Evolutionary conservation across 2,888 invertebrate genomes (phyloP).

Genomic region (Limenitis arthemis): DNA sequence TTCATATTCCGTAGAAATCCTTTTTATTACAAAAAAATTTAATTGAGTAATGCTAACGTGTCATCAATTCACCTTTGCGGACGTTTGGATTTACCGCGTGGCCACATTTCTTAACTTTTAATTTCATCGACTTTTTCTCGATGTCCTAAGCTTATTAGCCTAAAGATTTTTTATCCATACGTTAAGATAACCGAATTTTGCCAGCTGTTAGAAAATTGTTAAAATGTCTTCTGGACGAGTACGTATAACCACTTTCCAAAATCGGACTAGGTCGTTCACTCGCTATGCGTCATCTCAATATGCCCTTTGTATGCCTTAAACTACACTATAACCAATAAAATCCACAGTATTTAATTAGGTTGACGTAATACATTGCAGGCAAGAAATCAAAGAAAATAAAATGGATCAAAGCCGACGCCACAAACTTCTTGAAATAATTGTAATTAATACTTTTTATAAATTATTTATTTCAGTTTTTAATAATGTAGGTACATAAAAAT

Average conservation of each 20-base stretch:
- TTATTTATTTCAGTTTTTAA: no score
- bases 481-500: no score
- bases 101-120: constrained; percentile 58
- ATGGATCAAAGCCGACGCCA: constrained; percentile 86
- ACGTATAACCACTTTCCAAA: constrained; percentile 61
- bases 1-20: constrained; percentile 6
- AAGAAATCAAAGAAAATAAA: constrained; percentile 91
- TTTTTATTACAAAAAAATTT: constrained; percentile 7
- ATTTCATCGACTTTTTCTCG: constrained; percentile 24
- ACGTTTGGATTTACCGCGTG: constrained; percentile 72
- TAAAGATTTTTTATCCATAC: neutral
- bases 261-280: constrained; percentile 60
- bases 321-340: constrained; percentile 23
- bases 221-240: constrained; percentile 36
- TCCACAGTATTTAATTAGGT: constrained; percentile 23
- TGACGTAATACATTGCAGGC: constrained; percentile 62
- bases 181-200: neutral
- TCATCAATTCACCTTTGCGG: constrained; percentile 67
- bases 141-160: constrained; percentile 17
- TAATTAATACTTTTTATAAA: no score
- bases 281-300: constrained; percentile 60
- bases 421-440: no score
- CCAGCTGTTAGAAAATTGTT: constrained; percentile 2
- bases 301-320: constrained; percentile 33
- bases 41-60: constrained; percentile 61